A percentile compares a stretch with the other conserved stretches of the same genome.
These are phyloP conservation scores for Cheiracanthium punctorium DNA, from an alignment of 2,888 invertebrate genomes.

Conservation along the genomic window DNA sequence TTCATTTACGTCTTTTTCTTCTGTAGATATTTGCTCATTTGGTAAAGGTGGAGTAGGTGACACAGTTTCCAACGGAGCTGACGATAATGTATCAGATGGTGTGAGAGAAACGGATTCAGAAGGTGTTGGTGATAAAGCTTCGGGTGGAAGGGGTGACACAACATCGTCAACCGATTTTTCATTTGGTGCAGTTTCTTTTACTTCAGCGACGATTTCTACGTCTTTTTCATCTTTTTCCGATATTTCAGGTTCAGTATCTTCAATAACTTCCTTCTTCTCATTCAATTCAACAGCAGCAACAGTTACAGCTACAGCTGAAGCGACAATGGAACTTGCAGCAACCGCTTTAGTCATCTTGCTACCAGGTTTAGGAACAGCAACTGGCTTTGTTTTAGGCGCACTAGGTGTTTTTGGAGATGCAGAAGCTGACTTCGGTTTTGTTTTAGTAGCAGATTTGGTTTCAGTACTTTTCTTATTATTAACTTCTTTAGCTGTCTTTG, in stretches of 20 bases:
- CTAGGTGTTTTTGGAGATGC: constrained; percentile 38
- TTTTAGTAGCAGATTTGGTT: constrained; percentile 44
- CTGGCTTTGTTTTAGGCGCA: constrained; percentile 45
- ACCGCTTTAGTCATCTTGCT: constrained; percentile 73
- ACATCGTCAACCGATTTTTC: constrained; percentile 44
- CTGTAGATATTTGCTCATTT: constrained; percentile 45
- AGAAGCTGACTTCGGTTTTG: constrained; percentile 52
- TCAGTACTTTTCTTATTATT: constrained; percentile 54
- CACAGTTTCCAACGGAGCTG: constrained; percentile 56
- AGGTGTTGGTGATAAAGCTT: constrained; percentile 54
- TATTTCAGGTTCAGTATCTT: constrained; percentile 24
- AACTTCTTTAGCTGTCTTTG: constrained; percentile 57
- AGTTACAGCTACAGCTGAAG: constrained; percentile 79
- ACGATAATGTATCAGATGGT: constrained; percentile 57
- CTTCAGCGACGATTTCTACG: neutral
- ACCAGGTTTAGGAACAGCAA: constrained; percentile 22
- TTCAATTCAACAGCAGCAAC: constrained; percentile 79
- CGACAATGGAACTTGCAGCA: constrained; percentile 79
- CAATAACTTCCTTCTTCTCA: constrained; percentile 53
- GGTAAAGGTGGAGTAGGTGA: constrained; percentile 57
- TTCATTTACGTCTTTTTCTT: constrained; percentile 67
- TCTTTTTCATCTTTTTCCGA: neutral
- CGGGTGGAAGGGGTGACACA: constrained; percentile 46
- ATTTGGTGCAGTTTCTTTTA: neutral
- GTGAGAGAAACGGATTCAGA: constrained; percentile 62